phyloP scores from a whole-genome alignment of 2,113 vertebrate species.

The Stegostoma tigrinum region DNA sequence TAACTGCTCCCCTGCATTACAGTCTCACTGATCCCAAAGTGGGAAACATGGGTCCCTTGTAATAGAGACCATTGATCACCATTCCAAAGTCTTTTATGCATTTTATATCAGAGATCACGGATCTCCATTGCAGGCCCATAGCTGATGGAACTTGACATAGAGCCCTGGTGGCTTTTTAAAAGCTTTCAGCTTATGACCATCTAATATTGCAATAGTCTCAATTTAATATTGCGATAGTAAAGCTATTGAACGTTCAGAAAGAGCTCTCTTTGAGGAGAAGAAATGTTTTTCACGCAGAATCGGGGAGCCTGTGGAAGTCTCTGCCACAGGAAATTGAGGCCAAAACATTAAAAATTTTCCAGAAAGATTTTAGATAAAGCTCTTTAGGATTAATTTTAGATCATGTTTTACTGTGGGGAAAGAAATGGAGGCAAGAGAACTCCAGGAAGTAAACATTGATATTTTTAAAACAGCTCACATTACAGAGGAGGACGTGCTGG shows the following conservation, averaged over 20 bases:
- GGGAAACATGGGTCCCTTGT: background rate
- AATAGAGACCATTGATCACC: background rate
- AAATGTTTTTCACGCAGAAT: too few species aligned
- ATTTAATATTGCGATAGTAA: background rate
- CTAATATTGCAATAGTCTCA: background rate
- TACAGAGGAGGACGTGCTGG: too few species aligned
- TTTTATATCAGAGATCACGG: background rate
- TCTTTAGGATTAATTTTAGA: too few species aligned
- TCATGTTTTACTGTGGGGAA: too few species aligned
- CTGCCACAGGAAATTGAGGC: too few species aligned
- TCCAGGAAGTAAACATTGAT: too few species aligned
- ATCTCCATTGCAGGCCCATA: background rate
- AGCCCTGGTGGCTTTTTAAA: background rate
- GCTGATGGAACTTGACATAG: background rate
- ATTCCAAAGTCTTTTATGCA: too few species aligned
- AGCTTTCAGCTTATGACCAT: background rate
- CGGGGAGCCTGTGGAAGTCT: too few species aligned
- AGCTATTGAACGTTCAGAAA: background rate
- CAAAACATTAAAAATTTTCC: too few species aligned
- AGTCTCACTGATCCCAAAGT: background rate
- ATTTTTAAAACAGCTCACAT: too few species aligned
- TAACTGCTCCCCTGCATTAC: background rate
- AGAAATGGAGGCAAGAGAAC: too few species aligned
- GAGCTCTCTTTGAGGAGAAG: background rate
- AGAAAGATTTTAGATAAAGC: too few species aligned